Base-by-base conservation (phyloP, 2,797 vertebrate genomes). In the Sorex maritimensis region DNA sequence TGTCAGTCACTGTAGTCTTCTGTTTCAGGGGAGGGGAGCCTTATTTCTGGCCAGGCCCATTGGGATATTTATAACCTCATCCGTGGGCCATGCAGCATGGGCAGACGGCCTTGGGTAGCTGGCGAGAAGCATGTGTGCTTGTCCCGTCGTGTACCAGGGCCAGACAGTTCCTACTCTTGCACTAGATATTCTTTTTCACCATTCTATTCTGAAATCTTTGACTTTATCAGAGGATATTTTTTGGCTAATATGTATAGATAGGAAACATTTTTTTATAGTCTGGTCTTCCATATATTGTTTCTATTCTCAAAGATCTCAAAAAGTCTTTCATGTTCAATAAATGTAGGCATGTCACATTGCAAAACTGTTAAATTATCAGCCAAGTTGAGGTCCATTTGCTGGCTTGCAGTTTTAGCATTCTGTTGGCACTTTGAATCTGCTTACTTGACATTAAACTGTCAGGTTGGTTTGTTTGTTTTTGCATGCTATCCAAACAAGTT, bases 241-340 rank as follows among this genome's bases (percentile, higher is more conserved):
- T 77, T 94, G 6, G 58, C n/a, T 82, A 61, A 34, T 67, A 0
- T 68, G 77, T 26, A 26, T 34, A 92, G 63, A 88, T 46, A 72
- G 41, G 88, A 41, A 92, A 34, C 30, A 17, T 49, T 58, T 82
- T 91, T 77, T 77, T 88, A 58, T 90, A 26, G 71, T 94, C 82
- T 94, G 52, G n/a, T 88, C 88, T 94, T 91, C 10, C 55, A 92
- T 93, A 78, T 88, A 95, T 93, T 92, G 67, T 93, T 91, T 11
- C 30, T 93, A 12, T 84, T 93, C n/a, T 91, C 58, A 95, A 83
- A 23, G 58, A 77, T 72, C 89, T 92, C 41, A 94, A 74, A 95
- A 78, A 30, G 90, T 81, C 19, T 90, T 91, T 78, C 4, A 23
- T 72, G 21, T 83, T 94, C 38, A 87, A 0, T 85, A 89, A 94